Conservation (phyloP, 2,113 vertebrate species). For the Seriola quinqueradiata region DNA sequence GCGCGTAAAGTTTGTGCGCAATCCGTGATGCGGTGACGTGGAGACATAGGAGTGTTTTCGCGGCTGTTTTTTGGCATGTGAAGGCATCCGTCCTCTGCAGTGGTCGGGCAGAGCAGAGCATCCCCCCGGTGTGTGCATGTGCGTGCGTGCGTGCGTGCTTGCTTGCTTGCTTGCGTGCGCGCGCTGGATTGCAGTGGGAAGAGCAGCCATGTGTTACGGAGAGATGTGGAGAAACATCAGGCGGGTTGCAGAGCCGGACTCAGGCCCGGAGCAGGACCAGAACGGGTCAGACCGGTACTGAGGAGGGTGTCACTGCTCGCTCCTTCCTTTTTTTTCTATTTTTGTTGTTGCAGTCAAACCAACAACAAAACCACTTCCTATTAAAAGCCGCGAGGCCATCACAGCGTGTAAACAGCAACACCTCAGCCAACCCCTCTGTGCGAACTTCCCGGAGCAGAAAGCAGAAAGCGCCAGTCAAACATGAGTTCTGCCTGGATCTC, state of each 20-base stretch:
- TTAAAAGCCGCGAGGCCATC: background rate
- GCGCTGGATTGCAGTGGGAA: background rate
- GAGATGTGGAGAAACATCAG: too few relatives aligned
- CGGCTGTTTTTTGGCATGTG: conserved; percentile 4
- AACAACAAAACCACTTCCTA: conserved; percentile 52
- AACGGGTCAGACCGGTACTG: conserved; percentile 41
- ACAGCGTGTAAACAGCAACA: background rate
- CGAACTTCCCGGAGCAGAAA: too few relatives aligned
- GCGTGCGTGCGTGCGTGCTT: too few relatives aligned
- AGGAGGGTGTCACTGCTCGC: background rate
- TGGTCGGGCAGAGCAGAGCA: background rate
- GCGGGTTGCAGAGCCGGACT: background rate
- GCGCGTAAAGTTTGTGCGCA: conserved; percentile 25
- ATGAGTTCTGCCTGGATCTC: too few relatives aligned
- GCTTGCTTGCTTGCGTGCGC: too few relatives aligned
- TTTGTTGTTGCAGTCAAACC: background rate
- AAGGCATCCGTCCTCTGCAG: conserved; percentile 58
- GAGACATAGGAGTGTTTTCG: background rate
- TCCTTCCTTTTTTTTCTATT: conserved; percentile 18
- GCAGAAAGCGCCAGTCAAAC: too few relatives aligned
- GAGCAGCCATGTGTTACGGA: background rate
- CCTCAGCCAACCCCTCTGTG: too few relatives aligned
- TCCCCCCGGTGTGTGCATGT: background rate
- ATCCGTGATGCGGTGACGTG: background rate
- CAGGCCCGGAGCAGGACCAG: background rate